A percentile compares a stretch with the other conserved stretches of the same genome.
phyloP scores from a whole-genome alignment of 2,797 vertebrate genomes.

The Pangasius larnaudii region DNA sequence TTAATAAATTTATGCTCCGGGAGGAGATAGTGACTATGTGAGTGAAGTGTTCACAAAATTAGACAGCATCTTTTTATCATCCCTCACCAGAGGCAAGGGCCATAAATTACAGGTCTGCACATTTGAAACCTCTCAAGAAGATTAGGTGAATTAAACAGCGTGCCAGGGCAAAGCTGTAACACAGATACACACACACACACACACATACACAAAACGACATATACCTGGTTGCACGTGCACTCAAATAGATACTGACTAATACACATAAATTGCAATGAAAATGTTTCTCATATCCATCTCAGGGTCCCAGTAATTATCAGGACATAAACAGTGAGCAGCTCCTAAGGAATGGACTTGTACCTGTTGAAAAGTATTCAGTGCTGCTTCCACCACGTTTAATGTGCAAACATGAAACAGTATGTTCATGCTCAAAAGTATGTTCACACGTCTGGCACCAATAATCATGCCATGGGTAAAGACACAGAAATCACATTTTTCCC shows the following conservation, averaged over 20 bases:
- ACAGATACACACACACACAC: conserved; percentile 63
- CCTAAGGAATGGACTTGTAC: conserved; percentile 17
- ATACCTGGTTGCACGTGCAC: conserved; percentile 14
- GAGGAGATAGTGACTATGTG: conserved; percentile 50
- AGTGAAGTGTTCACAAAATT: conserved; percentile 68
- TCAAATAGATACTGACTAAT: background rate
- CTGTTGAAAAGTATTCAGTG: conserved; percentile 40
- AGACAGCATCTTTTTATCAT: conserved; percentile 78
- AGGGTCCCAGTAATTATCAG: conserved; percentile 43
- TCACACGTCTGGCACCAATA: background rate
- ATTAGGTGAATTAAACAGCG: conserved; percentile 73
- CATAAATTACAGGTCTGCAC: conserved; percentile 77
- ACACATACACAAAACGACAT: conserved; percentile 5
- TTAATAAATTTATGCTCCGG: conserved; percentile 52
- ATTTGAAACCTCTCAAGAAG: conserved; percentile 80
- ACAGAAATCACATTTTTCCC: background rate
- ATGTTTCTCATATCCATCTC: conserved; percentile 33
- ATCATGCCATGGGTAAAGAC: background rate
- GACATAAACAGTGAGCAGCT: conserved; percentile 30
- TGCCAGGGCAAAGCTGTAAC: conserved; percentile 59
- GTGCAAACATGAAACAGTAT: background rate
- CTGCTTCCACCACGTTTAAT: conserved; percentile 25
- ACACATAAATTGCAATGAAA: conserved; percentile 13
- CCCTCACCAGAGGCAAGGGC: conserved; percentile 64
- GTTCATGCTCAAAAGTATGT: too few species aligned